These are phyloP conservation scores for Puntigrus tetrazona DNA, from an alignment of 2,113 vertebrate genomes.

Conservation along the genomic window DNA sequence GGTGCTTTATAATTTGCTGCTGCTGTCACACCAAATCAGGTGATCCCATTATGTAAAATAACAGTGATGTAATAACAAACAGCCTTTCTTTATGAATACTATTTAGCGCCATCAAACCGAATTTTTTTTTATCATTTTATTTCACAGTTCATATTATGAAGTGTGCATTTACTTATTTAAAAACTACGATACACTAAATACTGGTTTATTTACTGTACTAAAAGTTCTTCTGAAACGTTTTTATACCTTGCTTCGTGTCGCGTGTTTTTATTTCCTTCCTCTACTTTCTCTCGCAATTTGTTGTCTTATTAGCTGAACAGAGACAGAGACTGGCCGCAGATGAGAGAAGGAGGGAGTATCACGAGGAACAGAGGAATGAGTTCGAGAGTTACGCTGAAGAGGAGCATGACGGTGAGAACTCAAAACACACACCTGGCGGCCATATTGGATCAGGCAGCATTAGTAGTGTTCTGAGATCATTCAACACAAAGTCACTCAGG, in stretches of 20 bases:
- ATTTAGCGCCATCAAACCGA: background rate
- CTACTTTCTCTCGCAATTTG: background rate
- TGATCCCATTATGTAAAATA: background rate
- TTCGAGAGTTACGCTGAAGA: constrained; percentile 83
- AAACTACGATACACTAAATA: background rate
- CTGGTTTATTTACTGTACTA: background rate
- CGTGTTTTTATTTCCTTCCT: background rate
- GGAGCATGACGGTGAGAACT: constrained; percentile 76
- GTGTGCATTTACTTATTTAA: background rate
- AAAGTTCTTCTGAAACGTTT: background rate
- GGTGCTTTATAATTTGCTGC: background rate
- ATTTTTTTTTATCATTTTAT: too few relatives aligned
- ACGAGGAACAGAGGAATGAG: constrained; percentile 78
- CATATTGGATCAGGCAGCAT: background rate
- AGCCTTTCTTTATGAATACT: background rate
- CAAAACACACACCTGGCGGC: background rate
- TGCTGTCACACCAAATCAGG: background rate
- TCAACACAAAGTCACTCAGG: background rate
- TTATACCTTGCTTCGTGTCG: background rate
- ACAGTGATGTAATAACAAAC: background rate
- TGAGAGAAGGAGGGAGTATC: constrained; percentile 77
- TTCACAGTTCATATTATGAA: background rate
- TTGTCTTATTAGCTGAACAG: constrained; percentile 75
- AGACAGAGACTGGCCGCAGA: constrained; percentile 78
- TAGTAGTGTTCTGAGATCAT: background rate